A percentile compares a stretch with the other conserved stretches of the same genome.
phyloP scores from a whole-genome alignment of 2,113 vertebrate species.

The Cynoglossus semilaevis region DNA sequence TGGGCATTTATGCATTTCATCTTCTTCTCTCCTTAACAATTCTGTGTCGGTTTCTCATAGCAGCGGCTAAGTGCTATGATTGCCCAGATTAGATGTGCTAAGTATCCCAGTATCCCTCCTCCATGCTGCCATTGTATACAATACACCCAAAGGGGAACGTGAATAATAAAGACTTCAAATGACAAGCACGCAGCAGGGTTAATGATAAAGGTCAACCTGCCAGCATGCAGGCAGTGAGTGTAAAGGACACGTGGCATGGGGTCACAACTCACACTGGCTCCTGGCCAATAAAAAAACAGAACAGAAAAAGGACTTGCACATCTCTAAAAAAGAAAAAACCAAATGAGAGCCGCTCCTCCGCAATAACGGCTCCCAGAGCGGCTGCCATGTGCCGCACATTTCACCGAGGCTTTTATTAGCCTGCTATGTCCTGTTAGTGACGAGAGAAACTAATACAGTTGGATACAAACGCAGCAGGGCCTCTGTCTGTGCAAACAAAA shows the following conservation, averaged over 20 bases:
- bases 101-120: slow-evolving; percentile 36
- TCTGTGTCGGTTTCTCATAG: slow-evolving; percentile 6
- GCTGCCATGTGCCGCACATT: slow-evolving; percentile 38
- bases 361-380: slow-evolving; percentile 28
- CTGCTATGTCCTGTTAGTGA: slow-evolving; percentile 39
- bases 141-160: slow-evolving; percentile 60
- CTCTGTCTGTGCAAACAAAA: slow-evolving; percentile 57
- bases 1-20: neutral
- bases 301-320: slow-evolving; percentile 42
- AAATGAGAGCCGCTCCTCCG: slow-evolving; percentile 41
- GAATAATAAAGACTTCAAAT: slow-evolving; percentile 80
- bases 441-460: slow-evolving; percentile 60
- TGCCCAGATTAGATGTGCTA: slow-evolving; percentile 35
- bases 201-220: slow-evolving; percentile 78
- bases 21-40: neutral
- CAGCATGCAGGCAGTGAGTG: slow-evolving; percentile 71
- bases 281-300: slow-evolving; percentile 58
- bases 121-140: slow-evolving; percentile 40
- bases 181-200: slow-evolving; percentile 76
- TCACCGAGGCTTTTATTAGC: slow-evolving; percentile 55
- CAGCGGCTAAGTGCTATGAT: slow-evolving; percentile 38
- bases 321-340: slow-evolving; percentile 28
- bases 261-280: slow-evolving; percentile 68
- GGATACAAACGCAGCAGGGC: slow-evolving; percentile 50
- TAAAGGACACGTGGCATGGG: slow-evolving; percentile 76